Evolutionary conservation across 2,113 vertebrate genomes (phyloP).

Genomic region (Brachyistius frenatus): DNA sequence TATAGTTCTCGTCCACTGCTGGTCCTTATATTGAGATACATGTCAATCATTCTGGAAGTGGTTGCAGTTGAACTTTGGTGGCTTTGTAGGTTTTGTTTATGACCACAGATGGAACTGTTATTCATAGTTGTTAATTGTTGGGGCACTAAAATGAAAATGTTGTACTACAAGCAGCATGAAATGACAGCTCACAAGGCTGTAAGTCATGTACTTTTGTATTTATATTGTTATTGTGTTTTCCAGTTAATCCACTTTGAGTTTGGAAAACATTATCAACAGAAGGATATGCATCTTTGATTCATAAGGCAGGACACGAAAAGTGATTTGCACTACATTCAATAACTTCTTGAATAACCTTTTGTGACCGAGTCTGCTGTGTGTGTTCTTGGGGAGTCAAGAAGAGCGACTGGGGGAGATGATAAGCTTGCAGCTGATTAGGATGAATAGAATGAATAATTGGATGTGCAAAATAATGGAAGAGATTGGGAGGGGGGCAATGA

Average conservation of each 20-base stretch:
- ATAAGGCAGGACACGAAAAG: conserved; percentile 9
- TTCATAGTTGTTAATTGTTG: not conserved
- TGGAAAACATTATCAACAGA: not conserved
- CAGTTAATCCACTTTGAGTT: conserved; percentile 3
- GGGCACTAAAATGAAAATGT: not conserved
- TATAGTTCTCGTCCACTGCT: not conserved
- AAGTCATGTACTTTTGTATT: not conserved
- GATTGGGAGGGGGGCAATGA: conserved; percentile 51
- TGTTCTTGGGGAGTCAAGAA: conserved; percentile 47
- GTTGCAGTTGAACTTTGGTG: no score
- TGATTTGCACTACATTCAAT: conserved; percentile 24
- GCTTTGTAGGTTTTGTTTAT: not conserved
- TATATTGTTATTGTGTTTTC: not conserved
- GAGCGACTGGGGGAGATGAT: conserved; percentile 35
- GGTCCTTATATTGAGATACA: no score
- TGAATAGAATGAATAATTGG: conserved; percentile 71
- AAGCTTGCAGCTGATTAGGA: conserved; percentile 60
- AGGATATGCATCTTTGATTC: conserved; percentile 30
- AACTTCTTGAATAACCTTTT: conserved; percentile 50
- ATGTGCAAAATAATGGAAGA: conserved; percentile 66
- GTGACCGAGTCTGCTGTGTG: conserved; percentile 39
- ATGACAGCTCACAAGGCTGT: conserved; percentile 10
- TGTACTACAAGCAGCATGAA: not conserved
- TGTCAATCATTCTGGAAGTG: no score
- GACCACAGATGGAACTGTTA: not conserved